These are phyloP conservation scores for Paralichthys olivaceus DNA, from an alignment of 2,113 vertebrate genomes.

Conservation along the genomic window DNA sequence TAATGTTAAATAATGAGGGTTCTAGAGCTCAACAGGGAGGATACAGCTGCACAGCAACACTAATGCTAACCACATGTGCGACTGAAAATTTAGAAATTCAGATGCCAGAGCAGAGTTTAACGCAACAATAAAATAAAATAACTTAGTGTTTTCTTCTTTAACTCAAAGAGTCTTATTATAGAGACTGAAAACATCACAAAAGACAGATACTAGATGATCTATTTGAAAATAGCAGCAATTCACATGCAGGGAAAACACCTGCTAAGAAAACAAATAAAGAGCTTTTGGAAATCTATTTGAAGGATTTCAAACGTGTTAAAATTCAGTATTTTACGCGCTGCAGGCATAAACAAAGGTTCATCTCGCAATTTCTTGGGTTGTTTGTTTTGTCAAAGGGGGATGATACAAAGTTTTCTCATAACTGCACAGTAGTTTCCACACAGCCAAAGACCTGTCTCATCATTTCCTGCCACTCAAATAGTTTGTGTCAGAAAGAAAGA, in stretches of 20 bases:
- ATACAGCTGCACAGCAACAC: conserved; percentile 1
- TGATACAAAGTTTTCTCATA: conserved; percentile 33
- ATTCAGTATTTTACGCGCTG: conserved; percentile 54
- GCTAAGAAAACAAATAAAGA: conserved; percentile 50
- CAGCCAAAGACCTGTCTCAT: conserved; percentile 18
- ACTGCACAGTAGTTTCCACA: background rate
- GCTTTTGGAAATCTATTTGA: conserved; percentile 55
- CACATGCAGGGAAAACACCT: conserved; percentile 13
- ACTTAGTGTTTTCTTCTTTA: conserved; percentile 3
- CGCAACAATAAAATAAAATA: conserved; percentile 1
- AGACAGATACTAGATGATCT: conserved; percentile 10
- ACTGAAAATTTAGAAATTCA: background rate
- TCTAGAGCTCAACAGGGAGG: conserved; percentile 8
- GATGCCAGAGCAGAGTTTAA: conserved; percentile 22
- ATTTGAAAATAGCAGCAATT: conserved; percentile 25
- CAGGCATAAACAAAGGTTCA: conserved; percentile 65
- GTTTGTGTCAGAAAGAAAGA: conserved; percentile 11
- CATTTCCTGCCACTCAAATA: conserved; percentile 47
- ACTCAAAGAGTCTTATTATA: conserved; percentile 7
- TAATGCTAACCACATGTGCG: conserved; percentile 1
- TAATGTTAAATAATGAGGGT: background rate
- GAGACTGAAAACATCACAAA: conserved; percentile 21
- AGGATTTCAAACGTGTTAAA: conserved; percentile 44
- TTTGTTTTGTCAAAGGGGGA: conserved; percentile 60
- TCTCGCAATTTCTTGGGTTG: conserved; percentile 43